Evolutionary conservation across 2,113 vertebrate genomes (phyloP).

Genomic region (Megaceryle torquata): DNA sequence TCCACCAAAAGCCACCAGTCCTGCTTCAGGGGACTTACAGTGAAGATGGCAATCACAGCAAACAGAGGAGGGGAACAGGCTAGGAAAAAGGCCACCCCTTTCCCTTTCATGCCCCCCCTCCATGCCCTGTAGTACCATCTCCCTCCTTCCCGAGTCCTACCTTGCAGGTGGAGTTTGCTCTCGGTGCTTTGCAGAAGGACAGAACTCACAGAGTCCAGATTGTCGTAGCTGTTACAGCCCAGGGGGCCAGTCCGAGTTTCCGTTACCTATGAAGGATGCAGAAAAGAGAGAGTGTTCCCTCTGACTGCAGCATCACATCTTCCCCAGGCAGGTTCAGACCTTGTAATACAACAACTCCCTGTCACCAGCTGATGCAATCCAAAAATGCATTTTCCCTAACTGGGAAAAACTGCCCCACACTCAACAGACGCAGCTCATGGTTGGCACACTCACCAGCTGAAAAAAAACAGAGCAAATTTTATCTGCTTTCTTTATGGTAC

Average conservation of each 20-base stretch:
- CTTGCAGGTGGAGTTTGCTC: constrained; percentile 99
- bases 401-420: background rate
- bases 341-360: background rate
- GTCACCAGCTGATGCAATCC: background rate
- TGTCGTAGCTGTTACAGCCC: constrained; percentile 99
- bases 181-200: constrained; percentile 98
- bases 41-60: background rate
- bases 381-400: background rate
- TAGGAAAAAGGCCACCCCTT: background rate
- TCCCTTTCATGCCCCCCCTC: background rate
- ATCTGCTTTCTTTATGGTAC: background rate
- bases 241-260: constrained; percentile 96
- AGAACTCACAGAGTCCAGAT: constrained; percentile 99
- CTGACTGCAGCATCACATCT: background rate
- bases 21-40: background rate
- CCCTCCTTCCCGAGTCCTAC: constrained; percentile 77
- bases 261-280: constrained; percentile 82
- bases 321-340: background rate
- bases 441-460: background rate
- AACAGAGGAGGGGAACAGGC: background rate
- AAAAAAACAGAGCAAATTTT: background rate
- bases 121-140: background rate
- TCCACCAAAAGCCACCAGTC: background rate
- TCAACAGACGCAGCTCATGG: background rate
- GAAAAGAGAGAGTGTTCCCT: background rate